Evolutionary conservation across 53 echinoderm and acorn worm species (phyloP).

Genomic region (Glandiceps talaboti): DNA sequence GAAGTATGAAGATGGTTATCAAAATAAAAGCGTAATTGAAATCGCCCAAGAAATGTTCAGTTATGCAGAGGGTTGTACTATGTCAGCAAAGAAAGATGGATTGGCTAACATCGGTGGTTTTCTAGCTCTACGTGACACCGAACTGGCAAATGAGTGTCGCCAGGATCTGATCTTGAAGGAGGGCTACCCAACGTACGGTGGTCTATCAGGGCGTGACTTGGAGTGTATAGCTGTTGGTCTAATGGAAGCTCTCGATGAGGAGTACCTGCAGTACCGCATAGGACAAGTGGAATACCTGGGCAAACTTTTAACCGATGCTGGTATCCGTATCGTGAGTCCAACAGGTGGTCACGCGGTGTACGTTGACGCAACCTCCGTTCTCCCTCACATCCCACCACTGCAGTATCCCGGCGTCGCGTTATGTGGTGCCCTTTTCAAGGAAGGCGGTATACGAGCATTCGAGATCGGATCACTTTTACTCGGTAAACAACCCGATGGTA

Average conservation of each 20-base stretch:
- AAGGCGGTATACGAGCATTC: background rate
- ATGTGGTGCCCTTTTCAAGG: background rate
- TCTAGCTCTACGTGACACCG: background rate
- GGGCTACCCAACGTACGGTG: background rate
- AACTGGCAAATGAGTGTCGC: background rate
- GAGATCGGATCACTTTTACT: background rate
- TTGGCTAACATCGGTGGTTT: conserved; percentile 2
- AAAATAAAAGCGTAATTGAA: background rate
- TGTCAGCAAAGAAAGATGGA: conserved; percentile 1
- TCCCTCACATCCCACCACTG: background rate
- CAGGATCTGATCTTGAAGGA: background rate
- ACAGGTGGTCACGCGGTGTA: conserved; percentile 1
- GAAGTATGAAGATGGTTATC: background rate
- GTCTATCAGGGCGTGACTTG: conserved; percentile 2
- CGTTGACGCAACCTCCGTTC: background rate
- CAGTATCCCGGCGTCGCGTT: background rate
- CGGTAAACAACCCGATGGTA: background rate
- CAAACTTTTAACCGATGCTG: background rate
- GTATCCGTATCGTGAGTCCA: background rate
- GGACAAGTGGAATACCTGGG: background rate
- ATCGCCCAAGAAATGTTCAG: background rate
- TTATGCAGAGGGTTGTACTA: background rate
- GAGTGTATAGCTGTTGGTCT: conserved; percentile 1
- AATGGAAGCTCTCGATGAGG: background rate
- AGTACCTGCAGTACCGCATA: background rate